phyloP scores from a whole-genome alignment of 2,797 vertebrate species.

The Tarsius wallacei region DNA sequence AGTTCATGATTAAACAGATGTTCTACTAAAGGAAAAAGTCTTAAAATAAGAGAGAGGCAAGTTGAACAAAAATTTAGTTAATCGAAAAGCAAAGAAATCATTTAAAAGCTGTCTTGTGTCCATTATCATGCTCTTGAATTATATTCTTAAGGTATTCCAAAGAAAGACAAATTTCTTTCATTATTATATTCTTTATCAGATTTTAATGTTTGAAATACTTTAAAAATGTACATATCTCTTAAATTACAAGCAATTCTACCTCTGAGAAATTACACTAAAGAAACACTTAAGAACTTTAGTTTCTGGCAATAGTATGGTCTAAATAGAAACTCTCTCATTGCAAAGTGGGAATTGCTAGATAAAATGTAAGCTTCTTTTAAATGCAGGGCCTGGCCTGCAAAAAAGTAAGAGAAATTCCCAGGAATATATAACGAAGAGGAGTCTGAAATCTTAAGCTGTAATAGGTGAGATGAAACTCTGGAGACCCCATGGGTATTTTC shows the following conservation, averaged over 20 bases:
- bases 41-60: constrained; percentile 40
- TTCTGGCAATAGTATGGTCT: constrained; percentile 3
- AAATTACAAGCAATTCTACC: not conserved
- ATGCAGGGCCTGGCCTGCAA: not conserved
- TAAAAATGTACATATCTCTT: not conserved
- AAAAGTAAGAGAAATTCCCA: not conserved
- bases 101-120: not conserved
- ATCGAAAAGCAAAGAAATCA: not conserved
- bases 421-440: constrained; percentile 15
- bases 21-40: not conserved
- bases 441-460: not conserved
- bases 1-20: constrained; percentile 63
- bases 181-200: not conserved
- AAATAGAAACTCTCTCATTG: not conserved
- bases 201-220: not conserved
- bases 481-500: not conserved
- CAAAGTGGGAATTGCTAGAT: constrained; percentile 13
- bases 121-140: not conserved
- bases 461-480: not conserved
- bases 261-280: constrained; percentile 19
- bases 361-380: constrained; percentile 36
- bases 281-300: constrained; percentile 39
- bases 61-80: constrained; percentile 30
- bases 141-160: not conserved
- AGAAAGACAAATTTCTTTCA: not conserved